phyloP scores from a whole-genome alignment of 1,140 invertebrate species.

The Conus betulinus region DNA sequence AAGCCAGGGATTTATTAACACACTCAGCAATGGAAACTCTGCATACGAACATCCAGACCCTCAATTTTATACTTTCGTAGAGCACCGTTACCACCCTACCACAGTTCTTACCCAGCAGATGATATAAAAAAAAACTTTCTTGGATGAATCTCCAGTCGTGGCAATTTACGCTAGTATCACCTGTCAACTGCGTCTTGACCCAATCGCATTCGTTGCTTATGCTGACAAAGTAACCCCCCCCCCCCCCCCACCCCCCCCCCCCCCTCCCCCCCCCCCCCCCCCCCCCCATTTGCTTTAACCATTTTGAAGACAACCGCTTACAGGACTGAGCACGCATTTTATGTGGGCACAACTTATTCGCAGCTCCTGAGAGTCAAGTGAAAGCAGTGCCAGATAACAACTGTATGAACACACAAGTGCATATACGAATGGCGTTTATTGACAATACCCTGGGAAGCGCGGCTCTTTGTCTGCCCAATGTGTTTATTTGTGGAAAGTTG shows the following conservation, averaged over 20 bases:
- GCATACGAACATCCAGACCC: background rate
- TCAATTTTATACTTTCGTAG: background rate
- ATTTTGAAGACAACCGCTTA: background rate
- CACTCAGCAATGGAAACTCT: background rate
- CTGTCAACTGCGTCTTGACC: background rate
- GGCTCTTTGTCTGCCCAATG: background rate
- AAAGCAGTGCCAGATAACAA: background rate
- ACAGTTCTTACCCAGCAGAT: background rate
- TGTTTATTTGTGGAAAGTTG: background rate
- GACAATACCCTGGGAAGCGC: background rate
- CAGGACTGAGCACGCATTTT: background rate
- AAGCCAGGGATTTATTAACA: background rate
- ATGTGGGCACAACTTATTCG: background rate
- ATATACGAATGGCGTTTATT: background rate
- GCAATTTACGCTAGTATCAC: background rate
- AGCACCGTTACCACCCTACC: background rate
- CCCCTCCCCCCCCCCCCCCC: too few species aligned
- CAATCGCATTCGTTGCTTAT: background rate
- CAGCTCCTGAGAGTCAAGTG: background rate
- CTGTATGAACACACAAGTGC: background rate
- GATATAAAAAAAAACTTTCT: background rate
- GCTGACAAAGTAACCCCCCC: background rate
- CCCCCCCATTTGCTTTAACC: background rate
- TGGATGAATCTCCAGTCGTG: background rate
- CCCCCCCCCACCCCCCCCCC: too few species aligned